Base-by-base conservation (phyloP, 2,113 vertebrate genomes). In the Ornithorhynchus anatinus region DNA sequence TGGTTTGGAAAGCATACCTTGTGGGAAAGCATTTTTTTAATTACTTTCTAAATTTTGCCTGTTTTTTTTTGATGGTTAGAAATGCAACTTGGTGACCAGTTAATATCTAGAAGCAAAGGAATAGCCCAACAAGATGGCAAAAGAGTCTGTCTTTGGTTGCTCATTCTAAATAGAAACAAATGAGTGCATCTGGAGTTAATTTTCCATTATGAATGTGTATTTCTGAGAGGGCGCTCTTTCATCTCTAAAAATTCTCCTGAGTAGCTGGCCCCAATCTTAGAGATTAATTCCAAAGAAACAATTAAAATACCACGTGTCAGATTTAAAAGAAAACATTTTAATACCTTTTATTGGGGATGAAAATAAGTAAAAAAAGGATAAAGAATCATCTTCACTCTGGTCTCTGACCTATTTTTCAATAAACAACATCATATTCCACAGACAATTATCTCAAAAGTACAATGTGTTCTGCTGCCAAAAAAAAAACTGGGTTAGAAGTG, bases 391-490 rank as follows among this genome's bases (percentile, higher is more conserved):
- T 82, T 85, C 88, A 82, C 69, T 88, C 82, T 72, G 80, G 85
- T 89, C 81, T 78, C 44, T 93, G 92, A 94, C 93, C 91, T 75
- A 84, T 89, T 93, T 94, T 88, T 91, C 82, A 92, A 91, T 91
- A 92, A 94, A 92, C 91, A 92, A 74, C 86, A 63, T 89, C 88
- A 81, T 90, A 91, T 91, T 91, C 89, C 87, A 83, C 81, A 90
- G 91, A 91, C 89, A 92, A 76, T 93, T 94, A 93, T 92, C 91
- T 91, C 86, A 80, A 84, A 89, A 89, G 92, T 90, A 93, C 92
- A 90, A 68, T 84, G 85, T 91, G 93, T 94, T 91, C 91, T 84
- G 69, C 74, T 84, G 87, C 89, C 86, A 88, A 89, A 89, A 88
- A 64, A 40, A 69, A 84, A 84, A 75, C 81, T 90, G 85, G 77